Base-by-base conservation (phyloP, 2,113 vertebrate genomes). In the Odocoileus virginianus region DNA sequence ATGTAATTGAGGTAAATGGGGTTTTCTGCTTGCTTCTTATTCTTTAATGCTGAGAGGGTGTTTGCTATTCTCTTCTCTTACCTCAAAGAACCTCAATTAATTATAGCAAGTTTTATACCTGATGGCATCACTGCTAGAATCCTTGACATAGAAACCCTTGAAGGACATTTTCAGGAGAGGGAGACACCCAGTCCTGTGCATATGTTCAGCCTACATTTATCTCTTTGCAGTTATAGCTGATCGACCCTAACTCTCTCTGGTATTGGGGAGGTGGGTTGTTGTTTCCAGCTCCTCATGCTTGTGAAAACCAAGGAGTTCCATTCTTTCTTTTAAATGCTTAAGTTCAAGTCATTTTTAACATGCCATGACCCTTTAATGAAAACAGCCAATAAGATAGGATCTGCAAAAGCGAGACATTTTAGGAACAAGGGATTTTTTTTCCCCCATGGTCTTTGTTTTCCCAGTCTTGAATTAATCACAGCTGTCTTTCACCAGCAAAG, bases 391-490 rank as follows among this genome's bases (percentile, higher is more conserved):
- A 85, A 89, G 79, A 97, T 81, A 98, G 88, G 28, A 97, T 87
- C n/a, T 97, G 86, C 57, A 95, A 87, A 95, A 86, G 71, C 43
- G 87, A 97, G 92, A 78, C 17, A 83, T 61, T 94, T 93, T 93
- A 96, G 52, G 58, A 90, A 79, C 0, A 0, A 81, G 97, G 15
- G 27, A 50, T 91, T 78, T 57, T 74, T 74, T 12, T n/a, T 4
- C 1, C n/a, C 61, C 54, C 58, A 28, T 30, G 28, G 30, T 82
- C 88, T 97, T 97, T 30, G 45, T 98, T 98, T 98, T 97, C 92
- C 96, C 76, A 0, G 54, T 90, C 97, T 98, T 97, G 89, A 60
- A 98, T 98, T 97, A 97, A 98, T 98, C 95, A 54, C 90, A 97
- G 95, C 92, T 98, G 97, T 60, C 84, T 97, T 91, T 93, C 76